Conservation (phyloP, 2,113 vertebrate genomes). For the Guaruba guarouba region DNA sequence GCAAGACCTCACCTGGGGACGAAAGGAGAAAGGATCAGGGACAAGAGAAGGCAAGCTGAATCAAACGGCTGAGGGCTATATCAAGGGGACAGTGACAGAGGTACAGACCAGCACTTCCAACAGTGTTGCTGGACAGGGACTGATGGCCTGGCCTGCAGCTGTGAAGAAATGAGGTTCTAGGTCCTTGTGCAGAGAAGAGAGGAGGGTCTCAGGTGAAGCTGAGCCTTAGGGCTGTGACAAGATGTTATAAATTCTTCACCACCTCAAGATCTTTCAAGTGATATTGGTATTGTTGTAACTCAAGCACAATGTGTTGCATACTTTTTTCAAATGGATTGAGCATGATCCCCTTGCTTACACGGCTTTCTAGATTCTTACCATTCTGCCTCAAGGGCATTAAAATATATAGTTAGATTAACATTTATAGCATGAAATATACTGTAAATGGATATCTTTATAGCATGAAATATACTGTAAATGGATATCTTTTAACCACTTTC, state of each 20-base stretch:
- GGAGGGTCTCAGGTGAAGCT: background rate
- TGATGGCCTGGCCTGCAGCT: background rate
- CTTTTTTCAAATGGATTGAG: background rate
- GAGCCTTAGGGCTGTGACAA: background rate
- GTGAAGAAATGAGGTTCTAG: background rate
- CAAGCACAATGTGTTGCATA: background rate
- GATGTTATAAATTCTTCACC: background rate
- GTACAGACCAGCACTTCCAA: background rate
- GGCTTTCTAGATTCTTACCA: background rate
- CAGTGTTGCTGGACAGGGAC: background rate
- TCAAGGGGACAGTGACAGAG: background rate
- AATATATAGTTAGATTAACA: background rate
- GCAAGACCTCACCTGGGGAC: background rate
- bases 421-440: background rate
- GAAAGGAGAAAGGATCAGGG: background rate
- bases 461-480: background rate
- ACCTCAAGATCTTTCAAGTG: background rate
- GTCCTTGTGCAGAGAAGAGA: accelerated
- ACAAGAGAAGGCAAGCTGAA: background rate
- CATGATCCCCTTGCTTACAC: background rate
- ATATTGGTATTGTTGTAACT: background rate
- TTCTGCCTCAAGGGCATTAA: background rate
- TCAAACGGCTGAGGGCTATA: accelerated
- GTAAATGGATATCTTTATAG: background rate
- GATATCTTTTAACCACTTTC: background rate